Evolutionary conservation across 2,113 vertebrate genomes (phyloP), one percentile per base, ranked within the genome.

Genomic region (Pollachius pollachius): DNA sequence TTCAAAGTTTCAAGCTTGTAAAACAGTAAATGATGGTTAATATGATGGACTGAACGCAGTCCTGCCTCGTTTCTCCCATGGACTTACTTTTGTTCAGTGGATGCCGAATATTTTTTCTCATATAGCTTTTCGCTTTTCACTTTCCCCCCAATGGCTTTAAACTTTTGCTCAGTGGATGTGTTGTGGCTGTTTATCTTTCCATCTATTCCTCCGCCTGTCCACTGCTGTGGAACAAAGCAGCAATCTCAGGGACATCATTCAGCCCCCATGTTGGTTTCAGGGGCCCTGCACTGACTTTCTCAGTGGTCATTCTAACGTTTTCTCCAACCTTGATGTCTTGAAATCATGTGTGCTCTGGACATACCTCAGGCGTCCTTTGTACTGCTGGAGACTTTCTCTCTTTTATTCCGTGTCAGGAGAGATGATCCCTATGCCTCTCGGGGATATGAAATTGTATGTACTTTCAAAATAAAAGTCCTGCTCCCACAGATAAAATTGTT

Each of bases 381-480:
- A 67, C 62, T 59, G 27, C 52, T 6, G 17, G 62, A 27, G 54
- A 79, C 64, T 62, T 63, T 21, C 19, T 60, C 17, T 6, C 21
- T 62, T 62, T 21, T 15, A 15, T 85, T 85, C 78, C 78, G 80
- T 83, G 80, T 84, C 75, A 77, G 67, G 84, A 79, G 83, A 87
- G 87, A 85, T 67, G 69, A 73, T 74, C 65, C 21, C 62, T 63
- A 37, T 59, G 62, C 52, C 65, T 67, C 75, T 74, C 4, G 30
- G 71, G 67, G 75, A 84, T 77, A 73, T 71, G 69, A 84, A 86
- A 82, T 84, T 81, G 80, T 81, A 85, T 79, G 74, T 74, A 67
- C 72, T 76, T 85, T 88, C 81, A 86, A 88, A 88, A 87, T 85
- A 87, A 88, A 82, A 88, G 85, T 81, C 75, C 67, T 73, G 68